phyloP scores from a whole-genome alignment of 2,113 vertebrate species.

The Butastur rufipennis region DNA sequence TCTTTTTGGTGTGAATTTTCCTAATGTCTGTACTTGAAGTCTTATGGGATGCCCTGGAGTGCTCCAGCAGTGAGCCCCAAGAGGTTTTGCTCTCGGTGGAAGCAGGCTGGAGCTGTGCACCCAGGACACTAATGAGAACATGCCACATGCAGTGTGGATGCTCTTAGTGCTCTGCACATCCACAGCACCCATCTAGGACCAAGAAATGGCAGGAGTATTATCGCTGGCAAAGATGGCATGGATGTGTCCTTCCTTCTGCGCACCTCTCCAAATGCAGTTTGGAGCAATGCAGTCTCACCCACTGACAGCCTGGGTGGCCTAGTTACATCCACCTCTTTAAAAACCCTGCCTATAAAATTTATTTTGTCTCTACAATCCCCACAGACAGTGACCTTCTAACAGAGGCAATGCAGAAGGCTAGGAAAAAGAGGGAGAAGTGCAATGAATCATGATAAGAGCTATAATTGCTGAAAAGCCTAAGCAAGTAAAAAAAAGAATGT shows the following conservation, averaged over 20 bases:
- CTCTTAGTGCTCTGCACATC: not conserved
- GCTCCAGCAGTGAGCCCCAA: not conserved
- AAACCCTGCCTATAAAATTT: not conserved
- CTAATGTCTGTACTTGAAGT: not conserved
- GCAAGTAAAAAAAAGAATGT: not conserved
- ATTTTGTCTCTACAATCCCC: not conserved
- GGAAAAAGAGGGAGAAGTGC: not conserved
- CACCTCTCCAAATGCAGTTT: not conserved
- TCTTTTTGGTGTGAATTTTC: not conserved
- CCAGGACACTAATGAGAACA: rapidly evolving
- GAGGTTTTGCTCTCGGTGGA: not conserved
- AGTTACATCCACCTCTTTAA: not conserved
- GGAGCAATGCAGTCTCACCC: not conserved
- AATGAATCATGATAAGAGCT: not conserved
- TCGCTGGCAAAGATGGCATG: not conserved
- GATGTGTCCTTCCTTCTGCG: not conserved
- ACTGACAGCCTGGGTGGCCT: not conserved
- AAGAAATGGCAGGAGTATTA: not conserved
- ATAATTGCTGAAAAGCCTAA: not conserved
- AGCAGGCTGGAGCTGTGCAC: not conserved
- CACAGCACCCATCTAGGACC: not conserved
- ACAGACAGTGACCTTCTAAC: not conserved
- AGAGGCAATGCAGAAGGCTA: not conserved
- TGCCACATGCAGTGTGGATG: rapidly evolving
- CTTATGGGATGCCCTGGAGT: not conserved